Conservation (phyloP, 1,140 invertebrate genomes). For the Saxidomus purpurata region DNA sequence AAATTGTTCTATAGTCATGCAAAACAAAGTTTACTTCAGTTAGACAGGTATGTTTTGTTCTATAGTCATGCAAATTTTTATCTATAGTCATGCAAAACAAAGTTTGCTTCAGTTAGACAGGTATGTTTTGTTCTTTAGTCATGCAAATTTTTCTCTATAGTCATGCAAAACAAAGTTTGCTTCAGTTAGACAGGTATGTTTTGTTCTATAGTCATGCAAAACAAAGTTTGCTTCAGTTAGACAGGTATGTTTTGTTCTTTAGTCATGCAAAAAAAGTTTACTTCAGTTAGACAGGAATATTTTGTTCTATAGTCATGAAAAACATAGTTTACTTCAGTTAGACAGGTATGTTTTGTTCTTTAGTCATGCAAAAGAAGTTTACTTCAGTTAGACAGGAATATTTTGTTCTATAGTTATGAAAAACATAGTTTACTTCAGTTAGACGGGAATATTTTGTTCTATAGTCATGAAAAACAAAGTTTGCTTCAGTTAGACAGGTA, state of each 20-base stretch:
- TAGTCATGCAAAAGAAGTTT: too few relatives aligned
- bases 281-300: constrained; percentile 73
- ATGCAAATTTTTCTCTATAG: too few relatives aligned
- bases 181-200: constrained; percentile 75
- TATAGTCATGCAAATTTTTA: too few relatives aligned
- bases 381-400: too few relatives aligned
- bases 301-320: constrained; percentile 69
- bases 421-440: too few relatives aligned
- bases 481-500: neutral
- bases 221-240: constrained; percentile 75
- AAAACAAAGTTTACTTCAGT: constrained; percentile 53
- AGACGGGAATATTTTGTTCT: too few relatives aligned
- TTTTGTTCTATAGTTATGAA: too few relatives aligned
- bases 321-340: constrained; percentile 74
- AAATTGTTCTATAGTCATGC: neutral
- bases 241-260: constrained; percentile 72
- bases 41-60: constrained; percentile 64
- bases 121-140: too few relatives aligned
- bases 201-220: constrained; percentile 60
- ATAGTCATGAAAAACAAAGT: too few relatives aligned
- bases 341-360: constrained; percentile 79
- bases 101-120: too few relatives aligned
- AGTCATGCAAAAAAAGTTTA: constrained; percentile 20
- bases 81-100: too few relatives aligned
- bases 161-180: constrained; percentile 75